Evolutionary conservation across 2,888 invertebrate genomes (phyloP).

Genomic region (Hydriomena furcata): DNA sequence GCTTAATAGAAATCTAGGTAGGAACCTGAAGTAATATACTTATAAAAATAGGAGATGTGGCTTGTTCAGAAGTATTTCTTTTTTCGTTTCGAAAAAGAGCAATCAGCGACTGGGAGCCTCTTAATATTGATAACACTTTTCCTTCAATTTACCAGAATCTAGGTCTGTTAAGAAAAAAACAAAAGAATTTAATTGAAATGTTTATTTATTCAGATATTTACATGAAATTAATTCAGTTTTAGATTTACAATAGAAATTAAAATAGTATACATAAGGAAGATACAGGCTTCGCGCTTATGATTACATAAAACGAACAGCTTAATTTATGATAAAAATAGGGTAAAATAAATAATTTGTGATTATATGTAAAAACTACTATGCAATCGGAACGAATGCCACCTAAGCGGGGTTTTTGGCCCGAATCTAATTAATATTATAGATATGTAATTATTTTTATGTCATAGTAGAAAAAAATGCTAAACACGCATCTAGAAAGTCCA

Average conservation of each 20-base stretch:
- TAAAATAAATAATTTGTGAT: conserved; percentile 27
- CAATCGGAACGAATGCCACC: neutral
- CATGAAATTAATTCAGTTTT: conserved; percentile 76
- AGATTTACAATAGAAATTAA: conserved; percentile 66
- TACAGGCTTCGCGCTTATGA: conserved; percentile 27
- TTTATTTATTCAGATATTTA: conserved; percentile 76
- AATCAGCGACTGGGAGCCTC: too few species aligned
- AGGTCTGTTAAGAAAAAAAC: conserved; percentile 5
- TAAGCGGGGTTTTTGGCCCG: conserved; percentile 1
- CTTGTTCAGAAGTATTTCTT: too few species aligned
- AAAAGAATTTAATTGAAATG: conserved; percentile 57
- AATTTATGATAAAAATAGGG: conserved; percentile 24
- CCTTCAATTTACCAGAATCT: too few species aligned
- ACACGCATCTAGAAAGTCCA: too few species aligned
- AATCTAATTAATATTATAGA: conserved; percentile 7
- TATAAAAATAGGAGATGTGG: too few species aligned
- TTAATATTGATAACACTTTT: too few species aligned
- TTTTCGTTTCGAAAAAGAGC: too few species aligned
- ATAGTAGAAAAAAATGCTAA: too few species aligned
- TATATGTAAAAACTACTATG: neutral
- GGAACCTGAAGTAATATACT: too few species aligned
- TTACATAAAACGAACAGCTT: conserved; percentile 21
- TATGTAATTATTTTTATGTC: too few species aligned
- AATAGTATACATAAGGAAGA: conserved; percentile 47
- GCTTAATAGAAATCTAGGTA: too few species aligned